Base-by-base conservation (phyloP, 1,140 invertebrate genomes). In the Anoplolepis gracilipes region DNA sequence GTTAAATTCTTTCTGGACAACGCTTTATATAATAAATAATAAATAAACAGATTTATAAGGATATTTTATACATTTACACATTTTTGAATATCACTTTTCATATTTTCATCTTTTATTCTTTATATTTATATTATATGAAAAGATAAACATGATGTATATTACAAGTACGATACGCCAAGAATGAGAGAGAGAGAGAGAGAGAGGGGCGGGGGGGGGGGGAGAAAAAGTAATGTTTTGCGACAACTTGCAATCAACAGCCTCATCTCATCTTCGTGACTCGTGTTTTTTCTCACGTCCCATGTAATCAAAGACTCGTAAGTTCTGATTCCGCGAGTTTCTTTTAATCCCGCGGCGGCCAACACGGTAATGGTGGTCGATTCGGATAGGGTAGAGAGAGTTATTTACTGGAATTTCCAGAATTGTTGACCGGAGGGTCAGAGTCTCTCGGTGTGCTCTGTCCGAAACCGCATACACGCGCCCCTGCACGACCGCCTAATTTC, bases 331-430 rank as follows among this genome's bases (percentile, higher is more conserved):
- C 30, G 46, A 49, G 19, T 6, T 59, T 69, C 42, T 57, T 49
- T 57, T 64, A 28, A 49, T 46, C 33, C 57, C 53, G 53, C 53
- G 6, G 33, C 28, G n/a, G 4, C 78, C 70, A 77, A 55, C 77
- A 3, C 49, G 55, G 11, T 49, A 49, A 49, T 85, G 73, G 55
- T 30, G 87, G 65, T 82, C 87, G 59, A 70, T 84, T 53, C 36
- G 72, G 73, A 57, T 55, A 59, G 70, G 77, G 30, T 85, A 59
- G 84, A 76, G n/a, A n/a, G n/a, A 87, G 82, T 89, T 89, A 89
- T 89, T 89, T 86, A 85, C 67, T 84, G 88, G 84, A 89, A 89
- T 89, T 85, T 75, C 67, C 61, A 79, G 87, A 86, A 89, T 89
- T 89, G 88, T 81, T 78, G 77, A 76, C n/a, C 87, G 36, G 67